phyloP scores from a whole-genome alignment of 2,888 invertebrate species.

The Auanema sp. region DNA sequence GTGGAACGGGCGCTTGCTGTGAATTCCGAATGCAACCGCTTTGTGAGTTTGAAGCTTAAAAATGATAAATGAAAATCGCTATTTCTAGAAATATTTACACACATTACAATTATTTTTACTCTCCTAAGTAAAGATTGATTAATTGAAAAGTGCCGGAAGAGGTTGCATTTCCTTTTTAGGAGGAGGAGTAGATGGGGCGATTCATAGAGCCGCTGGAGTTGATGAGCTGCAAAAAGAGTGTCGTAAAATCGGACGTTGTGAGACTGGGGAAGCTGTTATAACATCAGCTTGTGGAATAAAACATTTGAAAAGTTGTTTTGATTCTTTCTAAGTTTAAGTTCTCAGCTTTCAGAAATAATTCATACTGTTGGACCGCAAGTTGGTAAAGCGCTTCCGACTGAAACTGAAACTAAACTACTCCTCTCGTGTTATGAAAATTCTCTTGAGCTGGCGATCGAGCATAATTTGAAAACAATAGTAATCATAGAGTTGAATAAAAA shows the following conservation, averaged over 20 bases:
- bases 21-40: too few species aligned
- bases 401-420: conserved; percentile 73
- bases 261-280: conserved; percentile 81
- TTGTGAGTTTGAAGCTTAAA: too few species aligned
- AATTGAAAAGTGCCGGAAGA: too few species aligned
- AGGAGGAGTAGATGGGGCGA: conserved; percentile 80
- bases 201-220: conserved; percentile 79
- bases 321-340: conserved; percentile 2
- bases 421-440: conserved; percentile 76
- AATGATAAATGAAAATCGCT: too few species aligned
- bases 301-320: conserved; percentile 73
- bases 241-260: conserved; percentile 74
- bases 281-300: conserved; percentile 81
- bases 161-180: conserved; percentile 25
- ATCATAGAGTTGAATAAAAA: conserved; percentile 43
- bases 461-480: conserved; percentile 73
- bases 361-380: conserved; percentile 81
- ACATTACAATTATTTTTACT: too few species aligned
- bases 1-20: too few species aligned
- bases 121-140: too few species aligned
- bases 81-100: too few species aligned
- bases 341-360: conserved; percentile 77
- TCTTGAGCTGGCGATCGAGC: conserved; percentile 69
- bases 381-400: conserved; percentile 65
- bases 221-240: conserved; percentile 72